Conservation (phyloP, 2,797 vertebrate species). For the Parauchenoglanis ngamensis region DNA sequence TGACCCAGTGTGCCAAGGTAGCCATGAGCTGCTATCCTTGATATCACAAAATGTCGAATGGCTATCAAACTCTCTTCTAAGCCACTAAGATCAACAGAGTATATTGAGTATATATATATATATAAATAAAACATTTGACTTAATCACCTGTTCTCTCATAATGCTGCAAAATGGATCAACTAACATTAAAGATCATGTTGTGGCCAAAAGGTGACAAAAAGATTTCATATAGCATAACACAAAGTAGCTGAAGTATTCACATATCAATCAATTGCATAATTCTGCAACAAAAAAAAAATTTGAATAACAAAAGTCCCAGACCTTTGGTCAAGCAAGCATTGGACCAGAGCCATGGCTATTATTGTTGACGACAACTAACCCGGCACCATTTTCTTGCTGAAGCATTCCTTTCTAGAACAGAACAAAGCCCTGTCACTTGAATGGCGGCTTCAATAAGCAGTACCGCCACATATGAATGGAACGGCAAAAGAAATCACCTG, state of each 20-base stretch:
- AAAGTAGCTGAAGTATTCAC: neutral
- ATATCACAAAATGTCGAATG: slow-evolving; percentile 16
- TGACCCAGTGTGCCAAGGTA: slow-evolving; percentile 39
- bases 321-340: slow-evolving; percentile 21
- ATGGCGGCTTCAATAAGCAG: slow-evolving; percentile 52
- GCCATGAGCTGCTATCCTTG: slow-evolving; percentile 16
- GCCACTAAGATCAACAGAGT: neutral
- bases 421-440: slow-evolving; percentile 50
- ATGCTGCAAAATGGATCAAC: slow-evolving; percentile 6
- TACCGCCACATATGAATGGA: slow-evolving; percentile 50
- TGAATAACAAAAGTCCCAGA: slow-evolving; percentile 15
- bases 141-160: slow-evolving; percentile 4
- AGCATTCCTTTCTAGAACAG: slow-evolving; percentile 44
- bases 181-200: neutral
- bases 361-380: slow-evolving; percentile 49
- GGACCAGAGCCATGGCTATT: slow-evolving; percentile 41
- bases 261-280: neutral
- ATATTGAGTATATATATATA: neutral
- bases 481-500: slow-evolving; percentile 53
- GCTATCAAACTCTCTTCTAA: neutral
- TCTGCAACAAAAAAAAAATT: neutral
- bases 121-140: neutral
- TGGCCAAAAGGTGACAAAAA: neutral
- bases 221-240: neutral
- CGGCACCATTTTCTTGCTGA: slow-evolving; percentile 42